A percentile compares a stretch with the other conserved stretches of the same genome.
Conservation (phyloP, 2,888 invertebrate genomes). For the Carcina quercana region DNA sequence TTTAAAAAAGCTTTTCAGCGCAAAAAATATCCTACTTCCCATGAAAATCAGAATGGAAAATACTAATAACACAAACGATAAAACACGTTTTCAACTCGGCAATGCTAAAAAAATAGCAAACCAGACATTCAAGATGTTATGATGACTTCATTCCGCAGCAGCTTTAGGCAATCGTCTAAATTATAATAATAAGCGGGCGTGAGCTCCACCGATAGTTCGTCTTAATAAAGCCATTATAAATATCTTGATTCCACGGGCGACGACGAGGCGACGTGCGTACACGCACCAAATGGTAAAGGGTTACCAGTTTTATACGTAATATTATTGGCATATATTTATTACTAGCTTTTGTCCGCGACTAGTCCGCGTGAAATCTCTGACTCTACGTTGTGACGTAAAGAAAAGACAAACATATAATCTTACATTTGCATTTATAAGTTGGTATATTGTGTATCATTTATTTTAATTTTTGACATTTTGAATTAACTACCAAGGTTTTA, state of each 20-base stretch:
- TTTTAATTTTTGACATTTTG: too few species aligned
- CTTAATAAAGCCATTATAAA: constrained; percentile 74
- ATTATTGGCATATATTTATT: constrained; percentile 33
- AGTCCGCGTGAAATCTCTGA: too few species aligned
- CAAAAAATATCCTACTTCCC: too few species aligned
- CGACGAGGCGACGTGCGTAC: constrained; percentile 43
- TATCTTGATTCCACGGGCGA: constrained; percentile 54
- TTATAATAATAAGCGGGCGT: constrained; percentile 73
- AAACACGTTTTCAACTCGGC: background rate
- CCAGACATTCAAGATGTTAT: constrained; percentile 32
- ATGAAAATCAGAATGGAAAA: too few species aligned
- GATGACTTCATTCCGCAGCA: constrained; percentile 66
- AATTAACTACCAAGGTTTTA: too few species aligned
- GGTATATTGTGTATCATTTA: too few species aligned
- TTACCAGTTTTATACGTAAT: constrained; percentile 31
- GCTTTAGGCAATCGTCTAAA: constrained; percentile 71
- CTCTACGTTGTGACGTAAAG: too few species aligned
- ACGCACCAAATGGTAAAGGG: constrained; percentile 55
- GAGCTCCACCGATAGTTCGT: constrained; percentile 56
- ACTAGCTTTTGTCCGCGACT: too few species aligned
- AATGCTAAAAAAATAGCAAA: constrained; percentile 18
- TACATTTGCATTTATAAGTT: too few species aligned
- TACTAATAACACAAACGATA: constrained; percentile 1
- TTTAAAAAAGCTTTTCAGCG: too few species aligned
- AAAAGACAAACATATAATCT: too few species aligned